Evolutionary conservation across 2,113 vertebrate species (phyloP).

Genomic region (Pycnonotus jocosus): DNA sequence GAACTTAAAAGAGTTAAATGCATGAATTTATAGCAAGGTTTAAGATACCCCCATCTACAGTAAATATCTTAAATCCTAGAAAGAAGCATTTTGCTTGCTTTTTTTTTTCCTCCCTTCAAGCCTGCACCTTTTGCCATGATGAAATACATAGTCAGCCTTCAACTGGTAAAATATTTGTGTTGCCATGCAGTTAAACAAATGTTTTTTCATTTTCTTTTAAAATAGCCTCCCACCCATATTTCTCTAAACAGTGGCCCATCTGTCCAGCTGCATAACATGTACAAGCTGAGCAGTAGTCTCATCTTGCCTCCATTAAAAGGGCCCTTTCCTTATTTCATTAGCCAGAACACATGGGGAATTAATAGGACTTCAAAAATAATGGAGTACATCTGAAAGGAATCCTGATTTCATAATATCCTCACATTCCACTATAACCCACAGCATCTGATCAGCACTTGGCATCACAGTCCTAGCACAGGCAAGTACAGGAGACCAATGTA

Average conservation of each 20-base stretch:
- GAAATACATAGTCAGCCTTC: conserved; percentile 63
- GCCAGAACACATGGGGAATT: conserved; percentile 5
- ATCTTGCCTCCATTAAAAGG: conserved; percentile 63
- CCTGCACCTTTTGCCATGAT: conserved; percentile 43
- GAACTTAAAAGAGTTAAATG: conserved; percentile 44
- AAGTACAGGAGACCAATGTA: conserved; percentile 15
- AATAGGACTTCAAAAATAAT: conserved; percentile 12
- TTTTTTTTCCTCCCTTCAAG: neutral
- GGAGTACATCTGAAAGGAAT: conserved; percentile 26
- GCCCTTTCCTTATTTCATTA: conserved; percentile 60
- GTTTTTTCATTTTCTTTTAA: conserved; percentile 75
- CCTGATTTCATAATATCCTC: conserved; percentile 5
- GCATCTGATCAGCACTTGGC: neutral
- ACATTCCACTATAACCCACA: conserved; percentile 30
- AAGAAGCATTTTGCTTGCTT: neutral
- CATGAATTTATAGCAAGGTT: conserved; percentile 28
- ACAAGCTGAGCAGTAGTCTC: conserved; percentile 71
- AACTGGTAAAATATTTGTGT: conserved; percentile 71
- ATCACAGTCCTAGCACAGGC: conserved; percentile 19
- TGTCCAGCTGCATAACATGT: conserved; percentile 76
- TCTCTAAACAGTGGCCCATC: conserved; percentile 69
- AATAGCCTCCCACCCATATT: conserved; percentile 65
- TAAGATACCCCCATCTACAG: neutral
- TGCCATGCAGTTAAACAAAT: conserved; percentile 72
- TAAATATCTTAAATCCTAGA: neutral